Conservation (phyloP, 1,140 invertebrate genomes). For the Plodia interpunctella region DNA sequence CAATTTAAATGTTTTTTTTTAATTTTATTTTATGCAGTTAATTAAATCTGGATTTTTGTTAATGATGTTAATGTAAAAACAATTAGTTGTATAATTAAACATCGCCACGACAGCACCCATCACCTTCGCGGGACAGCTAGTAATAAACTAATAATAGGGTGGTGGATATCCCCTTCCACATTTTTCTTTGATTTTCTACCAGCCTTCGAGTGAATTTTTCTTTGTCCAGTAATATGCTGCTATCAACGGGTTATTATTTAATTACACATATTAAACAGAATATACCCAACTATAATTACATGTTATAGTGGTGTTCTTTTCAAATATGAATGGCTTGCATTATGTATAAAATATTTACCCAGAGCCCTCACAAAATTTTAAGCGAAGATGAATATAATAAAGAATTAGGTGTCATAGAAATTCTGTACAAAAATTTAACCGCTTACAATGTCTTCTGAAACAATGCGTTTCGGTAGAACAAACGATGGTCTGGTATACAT, state of each 20-base stretch:
- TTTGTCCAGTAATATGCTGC: slow-evolving; percentile 45
- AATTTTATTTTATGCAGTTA: too few relatives aligned
- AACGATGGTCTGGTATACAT: slow-evolving; percentile 17
- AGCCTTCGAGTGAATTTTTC: slow-evolving; percentile 28
- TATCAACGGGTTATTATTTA: slow-evolving; percentile 33
- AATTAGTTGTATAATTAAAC: slow-evolving; percentile 34
- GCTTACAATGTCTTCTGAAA: not conserved
- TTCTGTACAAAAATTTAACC: not conserved
- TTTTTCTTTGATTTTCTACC: slow-evolving; percentile 66
- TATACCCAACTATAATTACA: not conserved
- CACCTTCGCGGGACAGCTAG: slow-evolving; percentile 39
- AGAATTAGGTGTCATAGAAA: not conserved
- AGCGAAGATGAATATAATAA: not conserved
- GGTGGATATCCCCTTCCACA: slow-evolving; percentile 46
- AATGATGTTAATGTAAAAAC: not conserved
- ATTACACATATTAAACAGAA: not conserved
- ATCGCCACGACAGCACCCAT: slow-evolving; percentile 42
- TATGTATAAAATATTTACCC: not conserved
- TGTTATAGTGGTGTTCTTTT: not conserved
- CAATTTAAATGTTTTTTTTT: too few relatives aligned
- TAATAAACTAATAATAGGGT: slow-evolving; percentile 65
- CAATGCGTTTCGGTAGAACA: slow-evolving; percentile 10
- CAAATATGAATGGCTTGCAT: not conserved
- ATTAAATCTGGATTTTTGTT: not conserved
- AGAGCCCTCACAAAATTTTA: not conserved